Evolutionary conservation across 1,140 invertebrate species (phyloP).

Genomic region (Anastrepha ludens): DNA sequence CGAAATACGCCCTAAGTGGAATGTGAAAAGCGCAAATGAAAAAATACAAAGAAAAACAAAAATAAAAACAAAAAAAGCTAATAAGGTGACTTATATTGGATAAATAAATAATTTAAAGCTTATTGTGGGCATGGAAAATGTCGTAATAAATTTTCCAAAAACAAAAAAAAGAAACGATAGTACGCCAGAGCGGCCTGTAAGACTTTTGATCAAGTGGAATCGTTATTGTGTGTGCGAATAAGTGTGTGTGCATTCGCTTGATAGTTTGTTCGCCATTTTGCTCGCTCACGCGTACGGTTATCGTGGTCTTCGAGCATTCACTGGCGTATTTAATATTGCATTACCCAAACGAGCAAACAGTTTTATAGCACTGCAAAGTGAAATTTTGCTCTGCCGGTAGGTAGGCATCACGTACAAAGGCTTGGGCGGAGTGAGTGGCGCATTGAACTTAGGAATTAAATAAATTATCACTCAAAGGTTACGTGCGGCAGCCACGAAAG

Average conservation of each 20-base stretch:
- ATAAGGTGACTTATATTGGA: too few relatives aligned
- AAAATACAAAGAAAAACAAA: too few relatives aligned
- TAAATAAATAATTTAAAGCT: too few relatives aligned
- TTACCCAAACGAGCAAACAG: not conserved
- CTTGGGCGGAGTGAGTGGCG: not conserved
- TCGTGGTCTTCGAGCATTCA: not conserved
- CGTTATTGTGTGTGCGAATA: not conserved
- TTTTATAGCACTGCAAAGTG: not conserved
- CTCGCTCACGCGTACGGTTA: not conserved
- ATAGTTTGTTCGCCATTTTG: not conserved
- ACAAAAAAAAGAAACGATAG: too few relatives aligned
- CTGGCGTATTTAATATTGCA: conserved; percentile 21
- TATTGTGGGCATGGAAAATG: too few relatives aligned
- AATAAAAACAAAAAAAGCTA: too few relatives aligned
- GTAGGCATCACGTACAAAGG: not conserved
- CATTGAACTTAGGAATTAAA: conserved; percentile 41
- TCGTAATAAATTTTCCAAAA: too few relatives aligned
- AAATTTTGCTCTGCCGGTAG: not conserved
- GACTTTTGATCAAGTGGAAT: too few relatives aligned
- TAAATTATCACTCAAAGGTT: conserved; percentile 38
- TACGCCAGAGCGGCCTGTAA: too few relatives aligned
- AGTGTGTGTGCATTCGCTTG: not conserved
- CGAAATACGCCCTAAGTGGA: not conserved
- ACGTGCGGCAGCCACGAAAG: not conserved
- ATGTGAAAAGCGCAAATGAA: not conserved